phyloP scores from a whole-genome alignment of 2,888 invertebrate species.

The Tromatobia lineatoria region DNA sequence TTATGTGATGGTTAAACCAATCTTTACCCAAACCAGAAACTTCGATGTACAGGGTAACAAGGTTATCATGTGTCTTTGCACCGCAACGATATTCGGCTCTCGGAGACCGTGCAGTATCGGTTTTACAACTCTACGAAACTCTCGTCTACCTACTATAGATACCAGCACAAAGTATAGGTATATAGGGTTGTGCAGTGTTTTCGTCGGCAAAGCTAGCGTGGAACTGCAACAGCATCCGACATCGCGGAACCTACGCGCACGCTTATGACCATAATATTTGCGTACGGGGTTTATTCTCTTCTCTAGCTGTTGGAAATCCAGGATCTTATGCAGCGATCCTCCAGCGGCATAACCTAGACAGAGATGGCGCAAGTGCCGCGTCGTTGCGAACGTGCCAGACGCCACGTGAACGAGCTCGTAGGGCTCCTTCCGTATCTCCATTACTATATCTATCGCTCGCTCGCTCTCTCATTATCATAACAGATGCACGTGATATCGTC shows the following conservation, averaged over 20 bases:
- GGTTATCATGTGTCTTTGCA: slow-evolving; percentile 14
- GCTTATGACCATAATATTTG: slow-evolving; percentile 52
- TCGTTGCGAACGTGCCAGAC: slow-evolving; percentile 62
- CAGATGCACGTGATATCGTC: slow-evolving; percentile 75
- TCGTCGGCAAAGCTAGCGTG: slow-evolving; percentile 5
- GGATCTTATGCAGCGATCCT: slow-evolving; percentile 21
- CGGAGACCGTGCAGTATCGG: slow-evolving; percentile 5
- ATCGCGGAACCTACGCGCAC: background rate
- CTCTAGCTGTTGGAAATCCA: slow-evolving; percentile 28
- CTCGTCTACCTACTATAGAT: background rate
- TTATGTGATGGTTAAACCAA: background rate
- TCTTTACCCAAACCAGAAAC: background rate
- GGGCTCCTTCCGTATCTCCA: slow-evolving; percentile 30
- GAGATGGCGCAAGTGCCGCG: slow-evolving; percentile 1
- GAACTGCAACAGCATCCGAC: slow-evolving; percentile 3
- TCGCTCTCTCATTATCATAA: slow-evolving; percentile 78
- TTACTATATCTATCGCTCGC: slow-evolving; percentile 32
- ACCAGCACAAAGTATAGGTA: background rate
- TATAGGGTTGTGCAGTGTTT: background rate
- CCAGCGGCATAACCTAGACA: slow-evolving; percentile 38
- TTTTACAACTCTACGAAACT: slow-evolving; percentile 38
- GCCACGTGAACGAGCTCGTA: slow-evolving; percentile 53
- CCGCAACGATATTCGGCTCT: background rate
- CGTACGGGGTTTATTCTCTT: slow-evolving; percentile 37
- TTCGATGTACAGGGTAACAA: background rate